Conservation (phyloP, 2,888 invertebrate species). For the Drosophila pegasa region DNA sequence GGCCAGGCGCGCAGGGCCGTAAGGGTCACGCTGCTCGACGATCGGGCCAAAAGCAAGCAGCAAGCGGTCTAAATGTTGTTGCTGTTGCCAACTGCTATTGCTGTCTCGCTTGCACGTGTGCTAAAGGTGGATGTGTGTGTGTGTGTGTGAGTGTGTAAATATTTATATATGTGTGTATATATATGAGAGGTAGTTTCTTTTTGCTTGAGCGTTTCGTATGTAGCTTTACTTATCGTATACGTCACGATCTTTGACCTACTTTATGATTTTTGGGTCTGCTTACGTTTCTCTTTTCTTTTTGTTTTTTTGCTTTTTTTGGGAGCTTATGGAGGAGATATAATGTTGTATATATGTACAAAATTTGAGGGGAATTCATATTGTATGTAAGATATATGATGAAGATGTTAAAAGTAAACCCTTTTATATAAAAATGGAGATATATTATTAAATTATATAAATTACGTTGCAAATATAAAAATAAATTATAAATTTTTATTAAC, state of each 20-base stretch:
- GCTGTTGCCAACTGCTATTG: slow-evolving; percentile 15
- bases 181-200: slow-evolving; percentile 4
- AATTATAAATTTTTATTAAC: too few species aligned
- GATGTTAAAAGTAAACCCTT: too few species aligned
- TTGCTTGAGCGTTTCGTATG: slow-evolving; percentile 13
- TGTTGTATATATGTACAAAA: neutral
- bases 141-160: neutral
- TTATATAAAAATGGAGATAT: too few species aligned
- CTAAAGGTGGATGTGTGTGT: neutral
- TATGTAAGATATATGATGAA: neutral
- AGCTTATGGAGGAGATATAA: too few species aligned
- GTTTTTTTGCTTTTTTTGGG: slow-evolving; percentile 2
- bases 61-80: slow-evolving; percentile 19
- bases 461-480: too few species aligned
- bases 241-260: slow-evolving; percentile 62
- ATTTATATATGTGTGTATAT: neutral
- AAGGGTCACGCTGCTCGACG: slow-evolving; percentile 36
- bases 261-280: slow-evolving; percentile 25
- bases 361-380: neutral
- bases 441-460: too few species aligned
- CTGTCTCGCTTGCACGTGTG: slow-evolving; percentile 42
- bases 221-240: slow-evolving; percentile 36
- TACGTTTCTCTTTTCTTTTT: slow-evolving; percentile 8
- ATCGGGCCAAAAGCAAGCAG: slow-evolving; percentile 23
- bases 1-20: slow-evolving; percentile 67